phyloP scores from a whole-genome alignment of 2,797 vertebrate species.

The Artibeus lituratus region DNA sequence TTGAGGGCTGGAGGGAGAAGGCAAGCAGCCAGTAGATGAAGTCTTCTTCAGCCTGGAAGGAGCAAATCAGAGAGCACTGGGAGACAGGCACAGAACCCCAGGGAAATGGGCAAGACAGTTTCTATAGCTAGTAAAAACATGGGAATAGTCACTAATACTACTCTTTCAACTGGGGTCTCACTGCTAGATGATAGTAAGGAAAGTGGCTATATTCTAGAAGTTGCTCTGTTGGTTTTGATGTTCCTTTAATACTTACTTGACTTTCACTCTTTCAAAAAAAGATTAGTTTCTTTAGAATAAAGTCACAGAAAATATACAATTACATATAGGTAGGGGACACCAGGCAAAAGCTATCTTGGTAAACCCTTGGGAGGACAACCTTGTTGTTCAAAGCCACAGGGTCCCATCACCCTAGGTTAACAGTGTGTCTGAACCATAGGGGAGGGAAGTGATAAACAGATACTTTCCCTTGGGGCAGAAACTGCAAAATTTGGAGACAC shows the following conservation, averaged over 20 bases:
- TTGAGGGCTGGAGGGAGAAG: not conserved
- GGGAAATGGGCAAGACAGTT: not conserved
- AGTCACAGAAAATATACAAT: not conserved
- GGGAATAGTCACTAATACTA: not conserved
- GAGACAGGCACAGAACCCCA: not conserved
- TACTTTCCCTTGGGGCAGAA: not conserved
- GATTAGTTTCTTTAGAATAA: not conserved
- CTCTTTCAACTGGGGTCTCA: not conserved
- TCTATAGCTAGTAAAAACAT: not conserved
- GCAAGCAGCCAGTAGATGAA: rapidly evolving
- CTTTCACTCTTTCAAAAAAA: not conserved
- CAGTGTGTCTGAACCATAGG: not conserved
- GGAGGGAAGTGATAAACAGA: not conserved
- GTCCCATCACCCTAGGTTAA: not conserved
- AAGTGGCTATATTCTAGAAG: not conserved
- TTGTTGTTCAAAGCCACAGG: not conserved
- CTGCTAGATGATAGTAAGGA: not conserved
- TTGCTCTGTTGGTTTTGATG: not conserved
- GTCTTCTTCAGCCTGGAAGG: not conserved
- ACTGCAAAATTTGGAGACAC: not conserved
- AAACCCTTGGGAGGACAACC: not conserved
- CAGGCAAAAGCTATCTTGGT: not conserved
- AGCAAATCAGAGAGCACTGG: not conserved
- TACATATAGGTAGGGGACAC: not conserved
- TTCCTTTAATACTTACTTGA: not conserved